Percentiles rank a stretch among this genome's conserved stretches.
phyloP scores from a whole-genome alignment of 2,888 invertebrate genomes.

The Zygothrica quintamaculata region DNA sequence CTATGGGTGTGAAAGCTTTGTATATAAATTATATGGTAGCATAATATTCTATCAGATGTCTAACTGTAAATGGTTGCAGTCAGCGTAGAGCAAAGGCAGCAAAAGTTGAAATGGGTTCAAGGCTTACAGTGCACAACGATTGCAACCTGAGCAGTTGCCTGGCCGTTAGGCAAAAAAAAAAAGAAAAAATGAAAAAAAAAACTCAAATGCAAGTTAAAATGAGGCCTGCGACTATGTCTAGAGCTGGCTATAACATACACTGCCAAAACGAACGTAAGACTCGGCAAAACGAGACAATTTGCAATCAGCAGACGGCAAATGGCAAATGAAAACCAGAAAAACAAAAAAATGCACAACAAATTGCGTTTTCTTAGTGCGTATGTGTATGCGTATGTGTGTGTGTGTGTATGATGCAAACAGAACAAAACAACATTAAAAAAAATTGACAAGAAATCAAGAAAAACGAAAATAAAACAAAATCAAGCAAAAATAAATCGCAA shows the following conservation, averaged over 20 bases:
- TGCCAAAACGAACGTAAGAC: constrained; percentile 65
- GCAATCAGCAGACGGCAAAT: constrained; percentile 76
- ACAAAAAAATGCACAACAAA: constrained; percentile 76
- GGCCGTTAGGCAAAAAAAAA: constrained; percentile 1
- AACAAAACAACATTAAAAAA: constrained; percentile 50
- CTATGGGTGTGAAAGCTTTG: constrained; percentile 3
- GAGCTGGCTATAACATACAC: constrained; percentile 49
- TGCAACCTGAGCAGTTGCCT: constrained; percentile 44
- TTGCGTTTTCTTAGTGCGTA: constrained; percentile 71
- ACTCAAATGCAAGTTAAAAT: constrained; percentile 51
- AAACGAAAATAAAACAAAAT: constrained; percentile 48
- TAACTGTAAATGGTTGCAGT: not conserved
- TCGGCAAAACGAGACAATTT: constrained; percentile 72
- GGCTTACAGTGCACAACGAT: constrained; percentile 35
- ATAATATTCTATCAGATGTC: no score
- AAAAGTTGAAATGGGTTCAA: constrained; percentile 59
- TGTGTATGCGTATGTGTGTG: constrained; percentile 14
- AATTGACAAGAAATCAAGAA: constrained; percentile 22
- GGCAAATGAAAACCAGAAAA: constrained; percentile 73
- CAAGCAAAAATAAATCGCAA: constrained; percentile 55
- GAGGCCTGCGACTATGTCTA: constrained; percentile 62
- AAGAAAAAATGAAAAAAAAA: constrained; percentile 7
- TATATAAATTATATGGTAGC: no score
- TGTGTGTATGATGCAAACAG: constrained; percentile 54
- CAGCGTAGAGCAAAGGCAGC: constrained; percentile 16